Evolutionary conservation across 2,888 invertebrate genomes (phyloP).

Genomic region (Lasioglossum oenotherae): DNA sequence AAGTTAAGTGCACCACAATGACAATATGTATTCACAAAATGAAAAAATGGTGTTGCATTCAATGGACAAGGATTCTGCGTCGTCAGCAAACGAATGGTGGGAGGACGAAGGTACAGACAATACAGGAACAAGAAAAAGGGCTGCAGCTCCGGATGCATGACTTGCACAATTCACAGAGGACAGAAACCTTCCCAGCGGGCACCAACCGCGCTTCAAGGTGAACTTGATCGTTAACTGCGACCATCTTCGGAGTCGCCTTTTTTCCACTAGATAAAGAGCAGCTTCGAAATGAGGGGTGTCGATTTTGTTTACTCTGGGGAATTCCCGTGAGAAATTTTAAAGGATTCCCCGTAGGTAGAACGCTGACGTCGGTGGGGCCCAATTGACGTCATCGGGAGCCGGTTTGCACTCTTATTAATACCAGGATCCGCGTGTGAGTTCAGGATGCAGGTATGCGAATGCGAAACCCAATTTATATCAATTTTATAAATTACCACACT

Average conservation of each 20-base stretch:
- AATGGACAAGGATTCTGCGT: neutral
- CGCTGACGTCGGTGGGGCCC: neutral
- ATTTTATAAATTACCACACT: neutral
- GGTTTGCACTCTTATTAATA: neutral
- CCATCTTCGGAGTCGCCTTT: neutral
- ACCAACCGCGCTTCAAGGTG: constrained; percentile 63
- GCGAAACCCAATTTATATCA: neutral
- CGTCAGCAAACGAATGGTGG: neutral
- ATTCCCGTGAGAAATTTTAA: neutral
- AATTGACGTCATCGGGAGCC: neutral
- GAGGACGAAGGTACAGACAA: neutral
- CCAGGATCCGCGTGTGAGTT: neutral
- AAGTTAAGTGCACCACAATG: no score
- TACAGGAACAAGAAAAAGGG: constrained; percentile 11
- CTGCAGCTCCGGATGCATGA: neutral
- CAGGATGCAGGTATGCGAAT: neutral
- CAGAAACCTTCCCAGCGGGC: constrained; percentile 17
- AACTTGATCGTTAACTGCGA: constrained; percentile 64
- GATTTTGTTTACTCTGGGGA: neutral
- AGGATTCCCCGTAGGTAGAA: neutral
- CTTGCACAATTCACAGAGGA: neutral
- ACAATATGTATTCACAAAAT: no score
- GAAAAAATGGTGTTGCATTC: neutral
- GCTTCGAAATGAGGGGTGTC: neutral
- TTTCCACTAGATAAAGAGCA: neutral